Evolutionary conservation across 2,113 vertebrate genomes (phyloP), one percentile per base, ranked within the genome.

Genomic region (Seriola quinqueradiata): DNA sequence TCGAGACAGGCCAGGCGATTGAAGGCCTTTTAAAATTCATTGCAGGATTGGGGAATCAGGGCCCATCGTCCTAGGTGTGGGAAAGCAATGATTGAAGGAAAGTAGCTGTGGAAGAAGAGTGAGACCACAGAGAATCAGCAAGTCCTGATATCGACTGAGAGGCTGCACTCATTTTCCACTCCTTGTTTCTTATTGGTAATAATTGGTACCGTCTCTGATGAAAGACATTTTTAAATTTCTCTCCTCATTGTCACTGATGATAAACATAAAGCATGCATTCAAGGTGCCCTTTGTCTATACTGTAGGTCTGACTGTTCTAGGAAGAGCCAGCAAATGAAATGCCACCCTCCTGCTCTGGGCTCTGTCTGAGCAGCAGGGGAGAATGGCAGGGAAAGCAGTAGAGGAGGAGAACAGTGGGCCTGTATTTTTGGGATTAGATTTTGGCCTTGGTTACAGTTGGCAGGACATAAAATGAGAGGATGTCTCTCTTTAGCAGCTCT

Each of bases 1-100:
- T 84, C 54, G 65, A 90, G 87, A 90, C 90, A 79, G 87, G 82
- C 81, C 42, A 36, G 58, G 80, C 63, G 57, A 88, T 90, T 85
- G 89, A 92, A 86, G 83, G 78, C 86, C 75, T 89, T 85, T 91
- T 91, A 57, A 83, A 86, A 94, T 91, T 86, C 82, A 92, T 90
- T 82, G 81, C 81, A 79, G 85, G 84, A 71, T 63, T 76, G 73
- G 59, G 82, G 64, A 78, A 84, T 73, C 50, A 11, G 69, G 55
- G 55, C 32, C 60, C 42, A 10, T 77, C 52, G 78, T 90, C 65
- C 23, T 2, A 81, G 74, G 81, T 82, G 81, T 82, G 79, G 54
- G 61, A 70, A 76, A 36, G 66, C 21, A 36, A 88, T 84, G 88
- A 89, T 88, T 87, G 75, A 88, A 81, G 63, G 58, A 72, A 77